These are phyloP conservation scores for Homalodisca vitripennis DNA, from an alignment of 1,140 invertebrate genomes.

Conservation along the genomic window DNA sequence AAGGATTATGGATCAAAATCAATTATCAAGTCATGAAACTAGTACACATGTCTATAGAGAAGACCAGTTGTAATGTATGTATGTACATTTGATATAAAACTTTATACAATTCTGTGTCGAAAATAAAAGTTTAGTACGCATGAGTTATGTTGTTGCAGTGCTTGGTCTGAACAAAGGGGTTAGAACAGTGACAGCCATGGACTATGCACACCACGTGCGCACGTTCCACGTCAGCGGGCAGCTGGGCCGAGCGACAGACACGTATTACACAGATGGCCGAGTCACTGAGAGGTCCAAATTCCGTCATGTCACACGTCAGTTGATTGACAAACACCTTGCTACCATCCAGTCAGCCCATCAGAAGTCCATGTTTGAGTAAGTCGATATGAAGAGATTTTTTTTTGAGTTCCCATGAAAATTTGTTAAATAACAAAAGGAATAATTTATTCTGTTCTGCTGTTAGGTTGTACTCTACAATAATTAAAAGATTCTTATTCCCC, in stretches of 20 bases:
- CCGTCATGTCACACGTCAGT: constrained; percentile 60
- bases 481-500: too few species aligned
- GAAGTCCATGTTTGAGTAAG: constrained; percentile 79
- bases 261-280: constrained; percentile 68
- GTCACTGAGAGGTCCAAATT: constrained; percentile 71
- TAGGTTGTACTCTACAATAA: too few species aligned
- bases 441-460: too few species aligned
- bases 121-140: constrained; percentile 36
- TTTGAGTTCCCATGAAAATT: too few species aligned
- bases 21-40: not conserved
- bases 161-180: constrained; percentile 70
- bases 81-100: not conserved
- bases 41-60: not conserved
- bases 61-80: not conserved
- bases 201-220: constrained; percentile 56
- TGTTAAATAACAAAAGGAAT: too few species aligned
- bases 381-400: not conserved
- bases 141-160: constrained; percentile 51
- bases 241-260: constrained; percentile 77
- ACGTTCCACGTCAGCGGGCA: constrained; percentile 75
- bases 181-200: constrained; percentile 51
- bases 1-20: not conserved
- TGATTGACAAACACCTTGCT: constrained; percentile 69
- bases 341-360: constrained; percentile 80
- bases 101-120: not conserved